These are phyloP conservation scores for Theristicus caerulescens DNA, from an alignment of 2,113 vertebrate genomes.

Conservation along the genomic window DNA sequence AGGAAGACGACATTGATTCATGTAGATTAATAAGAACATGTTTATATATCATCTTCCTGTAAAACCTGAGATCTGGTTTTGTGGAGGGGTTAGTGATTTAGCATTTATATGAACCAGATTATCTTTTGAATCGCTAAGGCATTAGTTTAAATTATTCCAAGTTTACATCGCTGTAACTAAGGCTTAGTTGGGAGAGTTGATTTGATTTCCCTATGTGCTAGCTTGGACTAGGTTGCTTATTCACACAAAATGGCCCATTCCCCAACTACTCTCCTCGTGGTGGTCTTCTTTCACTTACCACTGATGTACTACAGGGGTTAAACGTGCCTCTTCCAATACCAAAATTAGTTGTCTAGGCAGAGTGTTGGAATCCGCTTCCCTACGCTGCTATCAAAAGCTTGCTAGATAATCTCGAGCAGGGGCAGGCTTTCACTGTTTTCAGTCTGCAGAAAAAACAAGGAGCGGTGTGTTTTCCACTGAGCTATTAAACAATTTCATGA, in stretches of 20 bases:
- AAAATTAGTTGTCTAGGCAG: neutral
- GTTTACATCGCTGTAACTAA: neutral
- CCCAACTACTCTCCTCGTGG: neutral
- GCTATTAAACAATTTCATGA: neutral
- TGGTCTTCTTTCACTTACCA: neutral
- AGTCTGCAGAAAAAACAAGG: neutral
- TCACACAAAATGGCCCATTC: neutral
- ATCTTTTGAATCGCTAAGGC: neutral
- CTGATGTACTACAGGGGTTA: neutral
- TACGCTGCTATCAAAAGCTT: neutral
- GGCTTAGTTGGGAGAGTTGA: neutral
- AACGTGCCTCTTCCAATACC: neutral
- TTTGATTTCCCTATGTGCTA: neutral
- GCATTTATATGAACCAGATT: neutral
- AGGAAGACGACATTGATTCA: neutral
- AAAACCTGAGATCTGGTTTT: neutral
- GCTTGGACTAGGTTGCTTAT: neutral
- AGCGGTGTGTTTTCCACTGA: neutral
- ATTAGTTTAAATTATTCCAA: neutral
- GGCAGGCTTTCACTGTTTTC: neutral
- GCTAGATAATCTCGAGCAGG: neutral
- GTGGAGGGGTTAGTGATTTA: neutral
- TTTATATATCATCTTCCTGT: neutral
- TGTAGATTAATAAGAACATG: neutral
- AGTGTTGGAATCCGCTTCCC: neutral